Base-by-base conservation (phyloP, 2,888 invertebrate genomes). In the Spilosoma lubricipeda region DNA sequence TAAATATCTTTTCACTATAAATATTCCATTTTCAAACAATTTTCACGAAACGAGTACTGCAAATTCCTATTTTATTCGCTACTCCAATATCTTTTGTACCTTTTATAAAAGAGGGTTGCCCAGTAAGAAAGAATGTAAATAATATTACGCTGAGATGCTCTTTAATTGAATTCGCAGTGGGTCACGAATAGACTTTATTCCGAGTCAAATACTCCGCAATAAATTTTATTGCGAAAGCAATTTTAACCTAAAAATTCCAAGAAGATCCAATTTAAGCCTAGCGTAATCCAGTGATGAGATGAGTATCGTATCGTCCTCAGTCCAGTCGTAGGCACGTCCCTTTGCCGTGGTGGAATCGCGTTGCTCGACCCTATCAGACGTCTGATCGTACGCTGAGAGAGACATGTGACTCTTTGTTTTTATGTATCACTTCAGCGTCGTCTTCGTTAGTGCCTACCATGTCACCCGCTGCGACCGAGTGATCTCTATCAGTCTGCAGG, bases 261-360 rank as follows among this genome's bases (percentile, higher is more conserved):
- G 93, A 91, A 93, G 91, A 92, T 93, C 91, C 93, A 92, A 93
- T 93, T 94, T 93, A 92, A 93, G 89, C 89, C 87, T 89, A 89
- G 93, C 89, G 91, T 93, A 93, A 93, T 94, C 91, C 90, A 82
- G 80, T 82, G 89, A 87, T 87, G 90, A 92, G 93, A 93, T 93
- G 91, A 90, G 87, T 92, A 92, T 93, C 93, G 89, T 82, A 76
- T 78, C 77, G 79, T 83, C 85, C 82, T 87, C 39, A 56, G 85
- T 87, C 85, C 81, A 77, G 75, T 78, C 75, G 84, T 77, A 77
- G 78, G 82, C 83, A 81, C 77, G 82, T 81, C 82, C 79, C 80
- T 80, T 30, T 39, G 23, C 20, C 66, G 20, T 30, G 69, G 70
- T 77, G 70, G 80, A 76, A 67, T 52, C 71, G 52, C 68, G 59